Base-by-base conservation (phyloP, 2,888 invertebrate species). In the Clusia tigrina region DNA sequence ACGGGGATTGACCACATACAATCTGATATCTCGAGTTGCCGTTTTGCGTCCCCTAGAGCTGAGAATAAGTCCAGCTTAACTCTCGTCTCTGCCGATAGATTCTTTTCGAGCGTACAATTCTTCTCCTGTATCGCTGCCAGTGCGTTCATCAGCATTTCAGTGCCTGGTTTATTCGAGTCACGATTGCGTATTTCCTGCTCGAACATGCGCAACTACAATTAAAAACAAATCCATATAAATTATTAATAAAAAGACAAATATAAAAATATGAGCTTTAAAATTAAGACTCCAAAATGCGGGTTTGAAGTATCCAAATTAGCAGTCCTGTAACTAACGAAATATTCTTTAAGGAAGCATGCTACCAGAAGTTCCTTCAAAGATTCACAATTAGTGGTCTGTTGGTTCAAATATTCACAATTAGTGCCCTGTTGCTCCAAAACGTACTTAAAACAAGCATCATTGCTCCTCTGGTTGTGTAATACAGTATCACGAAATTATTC, bases 11-110 rank as follows among this genome's bases (percentile, higher is more conserved):
- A 2, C 6, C 42, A 86, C 88, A 86, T 83, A 95, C 95, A 89
- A 76, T 94, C 93, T 85, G 91, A 89, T 81, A 94, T 91, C 85
- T 92, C 92, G 78, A 96, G 87, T 83, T 94, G 92, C 61, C 96
- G 88, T 84, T 96, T 96, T 70, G 95, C 96, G 83, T 96, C 97
- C 38, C 97, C 97, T 58, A 98, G 90, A 69, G 98, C 98, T 69
- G 96, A 95, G 85, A 98, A 96, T 79, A 99, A 89, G 86, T 99
- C 98, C 77, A 98, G 89, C 86, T 99, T 99, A 85, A 98, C 92
- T 77, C 97, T 89, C 72, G 97, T 99, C 87, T 99, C 98, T 54
- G 96, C 95, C 68, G 95, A 95, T 72, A 99, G 88, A 79, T 94
- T 94, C 80, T 93, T 92, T 86, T 98, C 96, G 75, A 98, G 88